A percentile compares a stretch with the other conserved stretches of the same genome.
These are phyloP conservation scores for Macrocentrus cingulum DNA, from an alignment of 1,140 invertebrate species.

Conservation along the genomic window DNA sequence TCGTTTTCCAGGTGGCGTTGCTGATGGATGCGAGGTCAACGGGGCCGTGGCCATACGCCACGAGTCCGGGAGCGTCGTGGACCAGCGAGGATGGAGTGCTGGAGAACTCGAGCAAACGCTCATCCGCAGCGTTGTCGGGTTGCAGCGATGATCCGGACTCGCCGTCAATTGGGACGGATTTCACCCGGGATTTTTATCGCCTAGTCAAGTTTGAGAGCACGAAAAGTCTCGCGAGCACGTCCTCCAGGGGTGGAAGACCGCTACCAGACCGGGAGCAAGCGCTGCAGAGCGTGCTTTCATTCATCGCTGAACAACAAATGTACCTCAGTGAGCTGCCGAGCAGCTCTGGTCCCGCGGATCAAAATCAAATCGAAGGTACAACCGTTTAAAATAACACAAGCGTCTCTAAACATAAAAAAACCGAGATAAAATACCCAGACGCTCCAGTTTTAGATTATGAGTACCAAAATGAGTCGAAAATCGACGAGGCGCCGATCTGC, in stretches of 20 bases:
- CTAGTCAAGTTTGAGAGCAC: conserved; percentile 79
- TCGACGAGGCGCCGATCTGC: too few species aligned
- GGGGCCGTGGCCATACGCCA: conserved; percentile 50
- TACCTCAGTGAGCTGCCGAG: conserved; percentile 59
- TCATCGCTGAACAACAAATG: conserved; percentile 76
- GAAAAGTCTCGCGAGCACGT: conserved; percentile 75
- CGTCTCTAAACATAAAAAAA: too few species aligned
- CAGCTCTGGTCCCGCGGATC: conserved; percentile 31
- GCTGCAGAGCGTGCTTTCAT: conserved; percentile 71
- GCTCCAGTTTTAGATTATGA: conserved; percentile 31
- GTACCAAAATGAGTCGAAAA: conserved; percentile 30
- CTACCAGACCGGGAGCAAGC: conserved; percentile 69
- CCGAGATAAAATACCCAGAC: too few species aligned
- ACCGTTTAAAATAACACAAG: too few species aligned
- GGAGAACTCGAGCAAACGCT: conserved; percentile 63
- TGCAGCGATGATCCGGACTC: conserved; percentile 67
- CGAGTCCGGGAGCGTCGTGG: conserved; percentile 50
- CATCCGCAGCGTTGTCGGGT: conserved; percentile 69
- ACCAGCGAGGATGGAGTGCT: conserved; percentile 49
- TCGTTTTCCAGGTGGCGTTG: conserved; percentile 38
- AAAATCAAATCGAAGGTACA: conserved; percentile 38
- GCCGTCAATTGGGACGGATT: conserved; percentile 72
- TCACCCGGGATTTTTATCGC: conserved; percentile 75
- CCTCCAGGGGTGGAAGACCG: conserved; percentile 64
- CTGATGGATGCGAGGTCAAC: conserved; percentile 45